Conservation (phyloP, 2,797 vertebrate genomes). For the Onychomys torridus region DNA sequence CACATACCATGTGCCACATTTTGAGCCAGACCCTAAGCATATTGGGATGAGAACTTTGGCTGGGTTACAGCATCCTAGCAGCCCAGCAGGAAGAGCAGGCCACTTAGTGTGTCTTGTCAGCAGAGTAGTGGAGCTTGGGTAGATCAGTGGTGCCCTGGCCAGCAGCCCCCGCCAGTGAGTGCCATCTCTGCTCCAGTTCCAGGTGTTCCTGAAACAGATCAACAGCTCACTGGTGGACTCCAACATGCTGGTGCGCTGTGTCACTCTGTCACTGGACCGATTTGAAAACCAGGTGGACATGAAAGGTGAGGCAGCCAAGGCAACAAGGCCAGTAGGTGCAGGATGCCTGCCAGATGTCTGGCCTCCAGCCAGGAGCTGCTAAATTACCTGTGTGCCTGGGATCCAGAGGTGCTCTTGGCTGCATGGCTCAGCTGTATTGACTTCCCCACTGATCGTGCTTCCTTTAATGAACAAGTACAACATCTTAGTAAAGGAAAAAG, state of each 20-base stretch:
- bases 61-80: not conserved
- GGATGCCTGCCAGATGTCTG: not conserved
- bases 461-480: not conserved
- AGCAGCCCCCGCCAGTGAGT: not conserved
- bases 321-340: fast-evolving
- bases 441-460: not conserved
- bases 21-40: not conserved
- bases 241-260: slow-evolving; percentile 98
- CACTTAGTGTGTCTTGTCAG: not conserved
- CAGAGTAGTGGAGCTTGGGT: not conserved
- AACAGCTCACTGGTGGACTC: slow-evolving; percentile 99
- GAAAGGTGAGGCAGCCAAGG: slow-evolving; percentile 91
- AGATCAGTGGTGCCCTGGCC: not conserved
- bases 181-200: slow-evolving; percentile 90
- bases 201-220: slow-evolving; percentile 98
- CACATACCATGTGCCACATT: not conserved
- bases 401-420: not conserved
- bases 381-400: not conserved
- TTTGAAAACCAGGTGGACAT: slow-evolving; percentile 97
- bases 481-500: not conserved
- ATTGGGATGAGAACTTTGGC: not conserved
- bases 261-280: slow-evolving; percentile 96
- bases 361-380: not conserved
- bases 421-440: not conserved
- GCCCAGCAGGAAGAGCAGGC: not conserved